Conservation (phyloP, 2,797 vertebrate genomes). For the Gymnodraco acuticeps region DNA sequence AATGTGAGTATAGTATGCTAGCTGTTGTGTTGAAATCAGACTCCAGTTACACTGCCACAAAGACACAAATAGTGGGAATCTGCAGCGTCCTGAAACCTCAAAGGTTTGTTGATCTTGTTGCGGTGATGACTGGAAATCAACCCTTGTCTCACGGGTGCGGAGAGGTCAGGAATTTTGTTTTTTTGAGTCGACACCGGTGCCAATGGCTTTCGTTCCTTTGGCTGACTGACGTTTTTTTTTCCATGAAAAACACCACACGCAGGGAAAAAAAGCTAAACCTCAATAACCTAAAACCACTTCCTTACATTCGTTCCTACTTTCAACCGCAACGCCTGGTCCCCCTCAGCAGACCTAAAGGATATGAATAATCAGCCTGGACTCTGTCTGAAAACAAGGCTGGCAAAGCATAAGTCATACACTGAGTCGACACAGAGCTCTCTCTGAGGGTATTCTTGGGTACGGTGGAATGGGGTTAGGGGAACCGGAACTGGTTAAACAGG, state of each 20-base stretch:
- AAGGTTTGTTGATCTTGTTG: conserved; percentile 77
- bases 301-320: conserved; percentile 74
- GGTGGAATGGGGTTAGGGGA: conserved; percentile 47
- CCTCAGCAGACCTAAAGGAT: conserved; percentile 59
- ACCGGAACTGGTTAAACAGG: conserved; percentile 45
- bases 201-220: conserved; percentile 59
- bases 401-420: conserved; percentile 33
- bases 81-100: conserved; percentile 50
- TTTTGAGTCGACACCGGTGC: conserved; percentile 66
- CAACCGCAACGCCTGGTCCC: conserved; percentile 69
- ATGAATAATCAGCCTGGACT: conserved; percentile 69
- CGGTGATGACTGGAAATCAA: conserved; percentile 73
- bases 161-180: conserved; percentile 83
- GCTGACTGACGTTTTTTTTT: conserved; percentile 55
- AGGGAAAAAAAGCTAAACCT: conserved; percentile 69
- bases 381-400: conserved; percentile 67
- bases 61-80: conserved; percentile 59
- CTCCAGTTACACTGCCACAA: conserved; percentile 19
- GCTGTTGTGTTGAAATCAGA: conserved; percentile 38
- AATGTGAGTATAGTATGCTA: conserved; percentile 5
- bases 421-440: conserved; percentile 55
- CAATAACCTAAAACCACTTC: conserved; percentile 84
- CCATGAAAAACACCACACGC: conserved; percentile 68
- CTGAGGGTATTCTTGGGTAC: conserved; percentile 60
- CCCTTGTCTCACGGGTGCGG: conserved; percentile 61